Percentiles rank a stretch among this genome's conserved stretches.
Evolutionary conservation across 1,140 invertebrate genomes (phyloP).

Genomic region (Batillaria attramentaria): DNA sequence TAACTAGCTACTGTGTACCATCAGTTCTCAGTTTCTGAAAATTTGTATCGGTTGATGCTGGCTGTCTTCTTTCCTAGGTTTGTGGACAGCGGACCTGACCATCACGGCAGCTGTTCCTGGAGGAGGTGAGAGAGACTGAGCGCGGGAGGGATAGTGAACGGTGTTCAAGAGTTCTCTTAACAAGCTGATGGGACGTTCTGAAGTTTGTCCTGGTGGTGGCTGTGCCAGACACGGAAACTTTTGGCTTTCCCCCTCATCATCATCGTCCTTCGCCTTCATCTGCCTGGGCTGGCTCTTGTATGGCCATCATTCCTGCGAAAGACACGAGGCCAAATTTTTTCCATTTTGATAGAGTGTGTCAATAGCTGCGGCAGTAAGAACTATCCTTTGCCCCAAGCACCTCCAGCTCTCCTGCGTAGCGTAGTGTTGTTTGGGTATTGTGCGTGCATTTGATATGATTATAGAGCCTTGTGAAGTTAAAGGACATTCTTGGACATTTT

Average conservation of each 20-base stretch:
- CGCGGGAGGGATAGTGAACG: slow-evolving; percentile 75
- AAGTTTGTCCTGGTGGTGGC: slow-evolving; percentile 75
- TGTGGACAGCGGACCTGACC: slow-evolving; percentile 77
- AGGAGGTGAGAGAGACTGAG: slow-evolving; percentile 73
- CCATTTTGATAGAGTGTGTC: background rate
- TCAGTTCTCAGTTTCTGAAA: background rate
- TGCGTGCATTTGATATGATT: too few relatives aligned
- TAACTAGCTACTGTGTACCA: background rate
- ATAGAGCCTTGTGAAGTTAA: too few relatives aligned
- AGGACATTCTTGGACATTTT: too few relatives aligned
- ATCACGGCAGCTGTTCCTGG: slow-evolving; percentile 77
- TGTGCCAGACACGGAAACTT: slow-evolving; percentile 69
- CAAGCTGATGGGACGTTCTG: slow-evolving; percentile 73
- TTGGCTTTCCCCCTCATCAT: slow-evolving; percentile 73
- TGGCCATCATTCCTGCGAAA: slow-evolving; percentile 23
- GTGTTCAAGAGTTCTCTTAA: slow-evolving; percentile 76
- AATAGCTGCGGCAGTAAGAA: too few relatives aligned
- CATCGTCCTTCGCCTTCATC: slow-evolving; percentile 72
- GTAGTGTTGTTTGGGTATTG: too few relatives aligned
- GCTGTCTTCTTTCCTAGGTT: slow-evolving; percentile 62
- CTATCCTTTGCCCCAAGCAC: too few relatives aligned
- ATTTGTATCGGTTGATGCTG: too few relatives aligned
- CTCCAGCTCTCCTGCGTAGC: too few relatives aligned
- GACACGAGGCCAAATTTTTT: too few relatives aligned
- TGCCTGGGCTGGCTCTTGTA: slow-evolving; percentile 62